Percentiles rank a stretch among this genome's conserved stretches.
Conservation (phyloP, 2,113 vertebrate species). For the Oxyruncus cristatus region DNA sequence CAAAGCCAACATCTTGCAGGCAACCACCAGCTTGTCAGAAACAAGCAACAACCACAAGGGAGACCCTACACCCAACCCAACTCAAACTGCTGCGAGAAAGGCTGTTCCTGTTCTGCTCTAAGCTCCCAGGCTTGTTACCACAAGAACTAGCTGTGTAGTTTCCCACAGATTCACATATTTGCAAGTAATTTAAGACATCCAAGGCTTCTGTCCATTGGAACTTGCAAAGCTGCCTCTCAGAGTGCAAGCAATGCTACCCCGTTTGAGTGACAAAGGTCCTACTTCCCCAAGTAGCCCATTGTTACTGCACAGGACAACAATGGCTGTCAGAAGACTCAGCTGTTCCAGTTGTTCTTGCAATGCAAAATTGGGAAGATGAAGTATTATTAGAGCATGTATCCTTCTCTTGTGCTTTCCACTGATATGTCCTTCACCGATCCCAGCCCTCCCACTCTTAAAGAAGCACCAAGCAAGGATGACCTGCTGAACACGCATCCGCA, state of each 20-base stretch:
- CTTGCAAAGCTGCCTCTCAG: background rate
- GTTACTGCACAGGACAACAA: background rate
- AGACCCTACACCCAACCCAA: background rate
- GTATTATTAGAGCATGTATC: background rate
- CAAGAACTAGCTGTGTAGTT: background rate
- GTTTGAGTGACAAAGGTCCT: rapidly evolving
- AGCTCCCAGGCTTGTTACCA: background rate
- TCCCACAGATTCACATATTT: background rate
- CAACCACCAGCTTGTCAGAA: background rate
- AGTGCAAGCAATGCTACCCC: background rate
- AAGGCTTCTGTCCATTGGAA: background rate
- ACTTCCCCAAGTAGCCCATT: background rate
- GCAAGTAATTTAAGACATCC: background rate
- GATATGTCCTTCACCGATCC: background rate
- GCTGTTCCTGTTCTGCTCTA: background rate
- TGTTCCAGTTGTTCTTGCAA: background rate
- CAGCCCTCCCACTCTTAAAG: background rate
- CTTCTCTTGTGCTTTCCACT: background rate
- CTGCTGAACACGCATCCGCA: background rate
- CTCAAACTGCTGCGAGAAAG: background rate
- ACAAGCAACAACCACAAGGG: background rate
- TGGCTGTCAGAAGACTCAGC: rapidly evolving
- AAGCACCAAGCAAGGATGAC: background rate
- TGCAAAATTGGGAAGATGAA: background rate
- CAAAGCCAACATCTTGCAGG: background rate